A percentile compares a stretch with the other conserved stretches of the same genome.
Evolutionary conservation across 2,113 vertebrate genomes (phyloP).

Genomic region (Leptobrachium leishanense): DNA sequence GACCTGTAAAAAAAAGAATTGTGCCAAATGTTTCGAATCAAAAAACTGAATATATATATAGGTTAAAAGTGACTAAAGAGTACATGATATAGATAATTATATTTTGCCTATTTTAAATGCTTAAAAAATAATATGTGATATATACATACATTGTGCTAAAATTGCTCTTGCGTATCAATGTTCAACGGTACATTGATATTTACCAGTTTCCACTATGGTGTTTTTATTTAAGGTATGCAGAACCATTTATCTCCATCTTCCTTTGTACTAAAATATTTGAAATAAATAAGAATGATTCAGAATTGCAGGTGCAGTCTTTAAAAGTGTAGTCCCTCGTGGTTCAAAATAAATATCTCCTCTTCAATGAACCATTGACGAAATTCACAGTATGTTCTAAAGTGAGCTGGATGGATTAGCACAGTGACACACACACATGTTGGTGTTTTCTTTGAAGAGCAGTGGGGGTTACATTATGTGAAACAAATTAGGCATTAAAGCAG

Average conservation of each 20-base stretch:
- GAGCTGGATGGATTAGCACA: conserved; percentile 18
- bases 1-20: too few relatives aligned
- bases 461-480: conserved; percentile 27
- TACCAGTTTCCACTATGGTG: neutral
- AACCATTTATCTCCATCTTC: neutral
- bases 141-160: too few relatives aligned
- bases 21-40: too few relatives aligned
- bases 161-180: too few relatives aligned
- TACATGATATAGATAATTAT: too few relatives aligned
- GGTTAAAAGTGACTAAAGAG: too few relatives aligned
- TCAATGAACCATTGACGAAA: conserved; percentile 12
- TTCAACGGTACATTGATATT: neutral
- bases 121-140: too few relatives aligned
- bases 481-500: conserved; percentile 38
- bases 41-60: too few relatives aligned
- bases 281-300: neutral
- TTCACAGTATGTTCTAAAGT: conserved; percentile 22
- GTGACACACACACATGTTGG: conserved; percentile 28
- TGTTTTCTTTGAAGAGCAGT: conserved; percentile 30
- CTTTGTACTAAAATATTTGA: neutral
- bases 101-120: too few relatives aligned
- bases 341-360: conserved; percentile 26
- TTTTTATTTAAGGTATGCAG: neutral
- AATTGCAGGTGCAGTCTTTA: conserved; percentile 17
- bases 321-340: conserved; percentile 16